Evolutionary conservation across 2,888 invertebrate species (phyloP).

Genomic region (Melanargia galathea): DNA sequence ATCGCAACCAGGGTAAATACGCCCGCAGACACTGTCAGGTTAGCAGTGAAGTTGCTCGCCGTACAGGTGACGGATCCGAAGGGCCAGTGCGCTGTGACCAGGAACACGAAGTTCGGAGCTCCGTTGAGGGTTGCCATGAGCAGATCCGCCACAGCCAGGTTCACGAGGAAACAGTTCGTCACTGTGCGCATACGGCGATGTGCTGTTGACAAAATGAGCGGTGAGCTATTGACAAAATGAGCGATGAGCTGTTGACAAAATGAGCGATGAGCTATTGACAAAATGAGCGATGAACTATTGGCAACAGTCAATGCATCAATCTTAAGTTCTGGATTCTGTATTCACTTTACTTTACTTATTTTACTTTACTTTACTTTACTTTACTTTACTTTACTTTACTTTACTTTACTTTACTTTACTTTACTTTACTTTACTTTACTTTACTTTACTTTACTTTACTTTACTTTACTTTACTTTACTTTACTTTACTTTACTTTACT

Average conservation of each 20-base stretch:
- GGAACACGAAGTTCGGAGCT: constrained; percentile 93
- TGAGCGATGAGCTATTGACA: background rate
- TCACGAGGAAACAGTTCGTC: constrained; percentile 95
- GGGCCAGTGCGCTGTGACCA: constrained; percentile 93
- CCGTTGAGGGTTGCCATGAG: constrained; percentile 93
- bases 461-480: too few species aligned
- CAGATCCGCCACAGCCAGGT: constrained; percentile 92
- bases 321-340: too few species aligned
- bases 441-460: too few species aligned
- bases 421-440: too few species aligned
- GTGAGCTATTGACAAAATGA: constrained; percentile 1
- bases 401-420: too few species aligned
- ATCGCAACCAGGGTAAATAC: constrained; percentile 96
- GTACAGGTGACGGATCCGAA: constrained; percentile 92
- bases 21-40: constrained; percentile 94
- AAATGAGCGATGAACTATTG: too few species aligned
- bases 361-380: too few species aligned
- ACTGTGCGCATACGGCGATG: constrained; percentile 93
- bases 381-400: too few species aligned
- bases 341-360: too few species aligned
- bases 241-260: too few species aligned
- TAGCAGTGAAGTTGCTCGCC: constrained; percentile 94
- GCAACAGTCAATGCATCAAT: too few species aligned
- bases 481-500: too few species aligned
- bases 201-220: constrained; percentile 74